A percentile compares a stretch with the other conserved stretches of the same genome.
phyloP scores from a whole-genome alignment of 2,888 invertebrate species.

The Drosophila seclusa region DNA sequence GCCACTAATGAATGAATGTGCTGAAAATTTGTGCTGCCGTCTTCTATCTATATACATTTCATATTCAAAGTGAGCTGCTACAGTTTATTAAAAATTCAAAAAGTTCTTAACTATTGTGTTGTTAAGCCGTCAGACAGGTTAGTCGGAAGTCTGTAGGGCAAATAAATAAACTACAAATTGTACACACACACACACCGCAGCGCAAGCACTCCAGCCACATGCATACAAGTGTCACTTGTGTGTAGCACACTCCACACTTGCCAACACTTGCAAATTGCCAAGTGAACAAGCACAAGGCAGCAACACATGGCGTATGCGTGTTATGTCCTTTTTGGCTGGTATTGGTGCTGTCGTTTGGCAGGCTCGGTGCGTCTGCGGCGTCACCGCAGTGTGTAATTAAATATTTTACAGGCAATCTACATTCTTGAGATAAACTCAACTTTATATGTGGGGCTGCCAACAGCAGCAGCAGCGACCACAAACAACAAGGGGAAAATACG shows the following conservation, averaged over 20 bases:
- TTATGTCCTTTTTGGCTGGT: slow-evolving; percentile 39
- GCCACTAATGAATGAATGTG: slow-evolving; percentile 73
- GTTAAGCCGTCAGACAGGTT: slow-evolving; percentile 56
- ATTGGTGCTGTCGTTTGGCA: slow-evolving; percentile 24
- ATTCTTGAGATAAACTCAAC: slow-evolving; percentile 79
- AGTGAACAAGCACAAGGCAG: slow-evolving; percentile 64
- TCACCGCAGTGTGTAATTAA: slow-evolving; percentile 76
- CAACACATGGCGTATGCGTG: slow-evolving; percentile 55
- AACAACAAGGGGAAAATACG: slow-evolving; percentile 28
- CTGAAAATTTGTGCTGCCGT: slow-evolving; percentile 34
- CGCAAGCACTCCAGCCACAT: slow-evolving; percentile 49
- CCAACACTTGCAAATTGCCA: slow-evolving; percentile 79
- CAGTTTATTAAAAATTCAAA: slow-evolving; percentile 77
- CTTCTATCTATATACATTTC: slow-evolving; percentile 41
- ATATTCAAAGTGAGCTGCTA: slow-evolving; percentile 67
- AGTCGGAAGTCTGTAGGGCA: slow-evolving; percentile 63
- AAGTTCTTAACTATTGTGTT: slow-evolving; percentile 76
- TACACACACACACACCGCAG: slow-evolving; percentile 19
- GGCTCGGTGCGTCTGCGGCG: slow-evolving; percentile 48
- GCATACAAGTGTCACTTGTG: slow-evolving; percentile 78
- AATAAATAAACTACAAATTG: slow-evolving; percentile 73
- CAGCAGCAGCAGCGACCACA: slow-evolving; percentile 30
- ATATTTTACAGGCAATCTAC: slow-evolving; percentile 82
- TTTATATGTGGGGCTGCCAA: slow-evolving; percentile 51
- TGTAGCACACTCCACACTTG: slow-evolving; percentile 70